These are phyloP conservation scores for Plutella xylostella DNA, from an alignment of 2,888 invertebrate species.

Conservation along the genomic window DNA sequence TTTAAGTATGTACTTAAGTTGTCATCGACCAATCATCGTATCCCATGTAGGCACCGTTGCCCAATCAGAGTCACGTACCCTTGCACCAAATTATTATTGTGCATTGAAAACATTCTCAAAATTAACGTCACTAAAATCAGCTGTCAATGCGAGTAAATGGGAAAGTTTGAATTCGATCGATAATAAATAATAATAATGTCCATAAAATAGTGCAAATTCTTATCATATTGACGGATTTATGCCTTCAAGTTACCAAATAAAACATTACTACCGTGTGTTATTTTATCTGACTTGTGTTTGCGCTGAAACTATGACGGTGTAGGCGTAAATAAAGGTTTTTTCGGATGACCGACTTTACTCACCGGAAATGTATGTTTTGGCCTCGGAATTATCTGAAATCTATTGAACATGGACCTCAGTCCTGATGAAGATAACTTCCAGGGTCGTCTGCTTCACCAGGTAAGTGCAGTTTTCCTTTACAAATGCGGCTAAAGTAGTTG, in stretches of 20 bases:
- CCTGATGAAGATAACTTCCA: conserved; percentile 86
- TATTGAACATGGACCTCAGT: conserved; percentile 72
- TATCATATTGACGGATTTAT: not conserved
- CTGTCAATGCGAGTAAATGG: conserved; percentile 6
- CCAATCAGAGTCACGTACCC: not conserved
- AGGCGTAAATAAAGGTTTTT: conserved; percentile 23
- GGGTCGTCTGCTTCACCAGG: conserved; percentile 82
- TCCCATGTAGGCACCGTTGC: no score
- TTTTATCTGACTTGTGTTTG: not conserved
- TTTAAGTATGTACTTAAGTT: no score
- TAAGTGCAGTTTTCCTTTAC: conserved; percentile 24
- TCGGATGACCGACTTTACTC: conserved; percentile 43
- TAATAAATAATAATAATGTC: not conserved
- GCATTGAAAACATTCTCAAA: not conserved
- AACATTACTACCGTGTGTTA: not conserved
- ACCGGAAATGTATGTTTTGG: conserved; percentile 41
- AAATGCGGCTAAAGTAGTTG: not conserved
- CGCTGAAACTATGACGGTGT: conserved; percentile 13
- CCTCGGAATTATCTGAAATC: conserved; percentile 25
- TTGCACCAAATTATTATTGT: not conserved
- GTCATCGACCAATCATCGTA: no score
- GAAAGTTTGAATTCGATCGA: conserved; percentile 11
- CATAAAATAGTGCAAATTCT: not conserved
- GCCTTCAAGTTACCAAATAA: conserved; percentile 17
- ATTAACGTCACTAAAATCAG: conserved; percentile 1